A percentile compares a stretch with the other conserved stretches of the same genome.
Conservation (phyloP, 2,888 invertebrate genomes). For the Tiliacea aurago region DNA sequence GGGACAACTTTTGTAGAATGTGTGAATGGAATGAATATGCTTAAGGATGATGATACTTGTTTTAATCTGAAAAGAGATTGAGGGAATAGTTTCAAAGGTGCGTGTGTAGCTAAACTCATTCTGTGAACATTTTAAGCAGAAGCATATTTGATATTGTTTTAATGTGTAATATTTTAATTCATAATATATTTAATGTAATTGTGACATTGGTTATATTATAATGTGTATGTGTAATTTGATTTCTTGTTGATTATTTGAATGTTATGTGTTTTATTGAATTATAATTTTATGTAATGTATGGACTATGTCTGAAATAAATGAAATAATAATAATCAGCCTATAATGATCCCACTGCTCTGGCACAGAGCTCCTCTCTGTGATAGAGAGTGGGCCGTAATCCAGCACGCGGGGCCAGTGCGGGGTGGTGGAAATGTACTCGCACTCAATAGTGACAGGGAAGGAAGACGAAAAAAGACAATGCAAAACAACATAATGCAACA, state of each 20-base stretch:
- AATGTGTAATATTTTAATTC: too few relatives aligned
- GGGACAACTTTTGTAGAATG: slow-evolving; percentile 30
- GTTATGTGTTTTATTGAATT: too few relatives aligned
- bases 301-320: too few relatives aligned
- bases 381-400: neutral
- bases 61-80: neutral
- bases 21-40: slow-evolving; percentile 16
- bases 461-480: neutral
- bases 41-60: neutral
- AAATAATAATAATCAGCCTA: neutral
- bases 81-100: slow-evolving; percentile 1
- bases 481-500: neutral
- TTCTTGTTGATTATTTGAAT: too few relatives aligned
- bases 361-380: neutral
- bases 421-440: neutral
- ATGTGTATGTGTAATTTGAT: too few relatives aligned
- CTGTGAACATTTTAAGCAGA: neutral
- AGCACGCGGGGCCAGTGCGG: too few relatives aligned
- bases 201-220: too few relatives aligned
- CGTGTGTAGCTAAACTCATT: neutral
- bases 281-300: too few relatives aligned
- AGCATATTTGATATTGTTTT: too few relatives aligned
- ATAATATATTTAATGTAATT: too few relatives aligned
- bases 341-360: neutral
- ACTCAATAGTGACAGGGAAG: neutral